These are phyloP conservation scores for Loripinus fragilis DNA, from an alignment of 2,888 invertebrate genomes.

Conservation along the genomic window DNA sequence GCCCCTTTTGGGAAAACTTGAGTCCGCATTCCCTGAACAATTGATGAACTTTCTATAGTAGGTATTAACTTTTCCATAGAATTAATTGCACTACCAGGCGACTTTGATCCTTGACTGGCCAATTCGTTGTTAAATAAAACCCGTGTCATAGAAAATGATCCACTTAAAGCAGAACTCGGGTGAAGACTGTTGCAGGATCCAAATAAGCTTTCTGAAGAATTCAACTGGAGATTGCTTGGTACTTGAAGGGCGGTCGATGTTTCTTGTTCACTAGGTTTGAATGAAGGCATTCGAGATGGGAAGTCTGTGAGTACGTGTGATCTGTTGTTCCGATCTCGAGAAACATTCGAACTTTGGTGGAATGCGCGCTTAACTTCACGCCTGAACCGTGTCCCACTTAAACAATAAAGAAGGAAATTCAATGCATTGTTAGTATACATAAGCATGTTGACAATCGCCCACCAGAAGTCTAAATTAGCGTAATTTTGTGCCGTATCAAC, in stretches of 20 bases:
- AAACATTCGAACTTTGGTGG: neutral
- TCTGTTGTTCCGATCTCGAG: too few species aligned
- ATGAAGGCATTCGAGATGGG: too few species aligned
- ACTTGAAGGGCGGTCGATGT: neutral
- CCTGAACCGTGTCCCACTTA: constrained; percentile 73
- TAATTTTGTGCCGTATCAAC: neutral
- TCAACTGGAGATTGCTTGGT: neutral
- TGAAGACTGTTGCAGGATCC: neutral
- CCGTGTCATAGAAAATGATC: neutral
- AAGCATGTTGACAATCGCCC: constrained; percentile 70
- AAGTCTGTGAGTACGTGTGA: too few species aligned
- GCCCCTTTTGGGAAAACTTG: too few species aligned
- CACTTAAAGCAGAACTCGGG: neutral
- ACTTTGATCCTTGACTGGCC: too few species aligned
- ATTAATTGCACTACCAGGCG: too few species aligned
- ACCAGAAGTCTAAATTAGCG: constrained; percentile 55
- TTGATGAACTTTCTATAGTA: too few species aligned
- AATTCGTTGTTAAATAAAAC: neutral
- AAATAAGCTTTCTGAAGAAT: neutral
- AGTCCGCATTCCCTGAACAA: too few species aligned
- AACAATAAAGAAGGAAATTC: constrained; percentile 74
- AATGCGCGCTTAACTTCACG: constrained; percentile 61
- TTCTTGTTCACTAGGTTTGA: neutral
- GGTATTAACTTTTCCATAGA: too few species aligned
- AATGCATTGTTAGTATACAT: constrained; percentile 75